These are phyloP conservation scores for Temnothorax unifasciatus DNA, from an alignment of 2,888 invertebrate species.

Conservation along the genomic window DNA sequence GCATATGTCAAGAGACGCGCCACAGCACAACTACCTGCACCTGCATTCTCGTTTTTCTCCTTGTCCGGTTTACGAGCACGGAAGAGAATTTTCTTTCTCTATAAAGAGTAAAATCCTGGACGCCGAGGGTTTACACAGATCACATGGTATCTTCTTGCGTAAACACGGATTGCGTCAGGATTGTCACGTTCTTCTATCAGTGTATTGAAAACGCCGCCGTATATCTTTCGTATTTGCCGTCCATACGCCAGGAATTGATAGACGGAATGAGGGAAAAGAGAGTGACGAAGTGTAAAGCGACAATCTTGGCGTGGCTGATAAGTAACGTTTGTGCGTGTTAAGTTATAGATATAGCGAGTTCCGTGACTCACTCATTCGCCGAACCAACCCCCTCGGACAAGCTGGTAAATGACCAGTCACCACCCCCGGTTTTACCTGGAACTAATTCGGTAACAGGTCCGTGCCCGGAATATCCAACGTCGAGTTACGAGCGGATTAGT, in stretches of 20 bases:
- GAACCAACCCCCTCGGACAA: slow-evolving; percentile 53
- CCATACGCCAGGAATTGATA: slow-evolving; percentile 30
- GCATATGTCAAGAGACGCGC: neutral
- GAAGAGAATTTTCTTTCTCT: slow-evolving; percentile 27
- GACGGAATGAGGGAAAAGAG: slow-evolving; percentile 35
- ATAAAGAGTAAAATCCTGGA: slow-evolving; percentile 16
- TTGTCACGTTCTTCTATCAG: slow-evolving; percentile 63
- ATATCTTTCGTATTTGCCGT: slow-evolving; percentile 64
- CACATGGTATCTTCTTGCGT: slow-evolving; percentile 75
- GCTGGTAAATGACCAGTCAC: slow-evolving; percentile 63
- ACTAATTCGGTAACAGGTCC: slow-evolving; percentile 61
- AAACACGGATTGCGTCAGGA: slow-evolving; percentile 78
- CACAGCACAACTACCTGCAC: neutral
- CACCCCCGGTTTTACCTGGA: slow-evolving; percentile 68
- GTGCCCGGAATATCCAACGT: slow-evolving; percentile 70
- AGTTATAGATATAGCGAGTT: slow-evolving; percentile 29
- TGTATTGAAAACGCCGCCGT: slow-evolving; percentile 13
- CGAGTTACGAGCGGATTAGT: slow-evolving; percentile 59
- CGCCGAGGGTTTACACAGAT: slow-evolving; percentile 51
- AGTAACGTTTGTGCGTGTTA: slow-evolving; percentile 53
- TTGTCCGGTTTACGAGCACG: neutral
- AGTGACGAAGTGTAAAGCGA: slow-evolving; percentile 52
- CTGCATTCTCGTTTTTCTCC: slow-evolving; percentile 33
- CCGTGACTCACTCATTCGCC: slow-evolving; percentile 41
- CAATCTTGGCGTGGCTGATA: slow-evolving; percentile 63